phyloP scores from a whole-genome alignment of 2,113 vertebrate genomes.

The Meles meles region DNA sequence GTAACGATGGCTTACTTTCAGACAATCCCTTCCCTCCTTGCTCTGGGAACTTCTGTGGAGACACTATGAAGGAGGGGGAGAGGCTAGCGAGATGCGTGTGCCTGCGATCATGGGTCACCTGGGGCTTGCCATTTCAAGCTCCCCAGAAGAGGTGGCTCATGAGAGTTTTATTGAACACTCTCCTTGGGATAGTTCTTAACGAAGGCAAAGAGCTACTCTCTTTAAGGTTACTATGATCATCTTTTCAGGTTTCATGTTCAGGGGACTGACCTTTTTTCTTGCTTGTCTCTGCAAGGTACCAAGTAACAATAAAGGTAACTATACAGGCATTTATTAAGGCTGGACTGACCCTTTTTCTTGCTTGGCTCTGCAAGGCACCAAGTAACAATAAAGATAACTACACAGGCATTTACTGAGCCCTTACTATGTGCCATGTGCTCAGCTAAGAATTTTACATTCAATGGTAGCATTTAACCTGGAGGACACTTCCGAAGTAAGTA shows the following conservation, averaged over 20 bases:
- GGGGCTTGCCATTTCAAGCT: neutral
- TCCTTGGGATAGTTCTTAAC: neutral
- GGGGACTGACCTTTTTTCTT: neutral
- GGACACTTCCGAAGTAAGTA: neutral
- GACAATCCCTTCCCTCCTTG: neutral
- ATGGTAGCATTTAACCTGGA: neutral
- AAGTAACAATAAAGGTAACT: neutral
- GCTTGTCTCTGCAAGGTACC: neutral
- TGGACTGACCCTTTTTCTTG: neutral
- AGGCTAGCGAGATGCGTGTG: neutral
- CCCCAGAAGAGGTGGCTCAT: neutral
- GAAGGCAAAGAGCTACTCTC: neutral
- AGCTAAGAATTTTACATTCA: neutral
- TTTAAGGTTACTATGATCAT: neutral
- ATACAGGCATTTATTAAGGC: neutral
- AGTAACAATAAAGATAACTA: neutral
- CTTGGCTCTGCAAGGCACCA: neutral
- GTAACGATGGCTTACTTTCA: neutral
- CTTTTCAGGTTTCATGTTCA: neutral
- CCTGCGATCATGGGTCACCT: neutral
- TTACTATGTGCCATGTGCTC: neutral
- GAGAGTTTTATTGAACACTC: slow-evolving; percentile 28
- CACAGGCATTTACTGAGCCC: neutral
- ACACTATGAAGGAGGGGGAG: neutral
- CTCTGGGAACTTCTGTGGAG: neutral